Evolutionary conservation across 2,113 vertebrate species (phyloP), one percentile per base, ranked within the genome.

Genomic region (Oceanites oceanicus): DNA sequence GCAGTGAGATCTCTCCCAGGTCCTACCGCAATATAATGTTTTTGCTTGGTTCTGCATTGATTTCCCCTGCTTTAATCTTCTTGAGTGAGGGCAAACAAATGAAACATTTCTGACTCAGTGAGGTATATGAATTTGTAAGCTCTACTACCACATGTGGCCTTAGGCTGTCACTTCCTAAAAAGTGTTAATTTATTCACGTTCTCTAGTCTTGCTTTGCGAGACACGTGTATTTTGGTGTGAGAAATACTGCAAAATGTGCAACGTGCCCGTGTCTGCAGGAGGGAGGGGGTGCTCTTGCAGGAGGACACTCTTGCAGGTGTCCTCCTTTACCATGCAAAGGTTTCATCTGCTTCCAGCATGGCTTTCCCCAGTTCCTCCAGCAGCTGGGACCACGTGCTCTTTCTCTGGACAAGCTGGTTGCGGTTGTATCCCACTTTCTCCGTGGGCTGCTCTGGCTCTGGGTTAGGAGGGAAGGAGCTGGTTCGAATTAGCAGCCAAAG

Each of bases 241-340:
- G 68, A 44, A 40, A 17, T 4, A 4, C 18, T 22, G 59, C 38
- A 7, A 27, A 47, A 14, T 2, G 9, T 22, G 11, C 17, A 15
- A 14, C 0, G 3, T 1, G 2, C 13, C 15, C 3, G 0, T n/a
- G 21, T 19, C 66, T 49, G 25, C 1, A 8, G 50, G 26, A 30
- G 36, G 7, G 22, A 67, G 15, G 47, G 18, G 6, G 4, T 36
- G 42, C 13, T 38, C 10, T 38, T 38, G 38, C 38, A 38, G 38
- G 38, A 38, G 38, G 38, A 38, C 38, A 10, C 36, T 40, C 30
- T 45, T 55, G 38, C 18, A 52, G 15, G 9, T 40, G 7, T n/a
- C 49, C 34, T 82, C 32, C 67, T 55, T 56, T 34, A 15, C 44
- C 1, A 0, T 8, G 38, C 20, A 15, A 15, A 16, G 56, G 9